Conservation (phyloP, 2,888 invertebrate genomes). For the Platerodrilus igneus region DNA sequence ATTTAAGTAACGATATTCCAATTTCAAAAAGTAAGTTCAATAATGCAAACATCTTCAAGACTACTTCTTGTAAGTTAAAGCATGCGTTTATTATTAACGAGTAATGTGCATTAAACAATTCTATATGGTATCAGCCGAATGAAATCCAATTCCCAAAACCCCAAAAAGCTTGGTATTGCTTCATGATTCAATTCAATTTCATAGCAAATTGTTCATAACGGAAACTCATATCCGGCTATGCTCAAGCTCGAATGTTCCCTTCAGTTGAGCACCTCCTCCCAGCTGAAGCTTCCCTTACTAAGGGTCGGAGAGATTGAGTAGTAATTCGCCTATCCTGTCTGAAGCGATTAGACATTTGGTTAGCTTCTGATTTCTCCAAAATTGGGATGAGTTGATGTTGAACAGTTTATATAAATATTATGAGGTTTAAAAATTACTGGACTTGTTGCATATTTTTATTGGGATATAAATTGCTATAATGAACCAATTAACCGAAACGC, state of each 20-base stretch:
- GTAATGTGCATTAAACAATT: conserved; percentile 19
- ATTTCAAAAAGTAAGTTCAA: no score
- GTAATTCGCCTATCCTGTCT: conserved; percentile 36
- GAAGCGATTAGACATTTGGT: conserved; percentile 31
- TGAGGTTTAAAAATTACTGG: no score
- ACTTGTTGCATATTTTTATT: conserved; percentile 26
- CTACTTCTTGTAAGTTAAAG: no score
- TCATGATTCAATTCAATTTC: conserved; percentile 47
- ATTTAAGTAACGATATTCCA: no score
- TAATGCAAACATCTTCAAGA: no score
- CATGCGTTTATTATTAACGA: conserved; percentile 19
- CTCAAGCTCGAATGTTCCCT: conserved; percentile 28
- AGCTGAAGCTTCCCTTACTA: conserved; percentile 25
- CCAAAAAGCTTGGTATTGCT: conserved; percentile 37
- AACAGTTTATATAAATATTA: no score
- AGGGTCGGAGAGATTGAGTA: conserved; percentile 33
- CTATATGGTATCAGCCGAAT: conserved; percentile 20
- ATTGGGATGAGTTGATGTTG: no score
- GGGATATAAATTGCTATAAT: conserved; percentile 30
- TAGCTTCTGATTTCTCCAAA: conserved; percentile 26
- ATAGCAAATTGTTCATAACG: conserved; percentile 75
- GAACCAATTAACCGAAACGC: no score
- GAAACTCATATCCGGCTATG: conserved; percentile 76
- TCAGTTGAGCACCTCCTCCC: conserved; percentile 20
- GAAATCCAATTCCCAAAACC: conserved; percentile 38